phyloP scores from a whole-genome alignment of 2,888 invertebrate species.

The Zygothrica quintamaculata region DNA sequence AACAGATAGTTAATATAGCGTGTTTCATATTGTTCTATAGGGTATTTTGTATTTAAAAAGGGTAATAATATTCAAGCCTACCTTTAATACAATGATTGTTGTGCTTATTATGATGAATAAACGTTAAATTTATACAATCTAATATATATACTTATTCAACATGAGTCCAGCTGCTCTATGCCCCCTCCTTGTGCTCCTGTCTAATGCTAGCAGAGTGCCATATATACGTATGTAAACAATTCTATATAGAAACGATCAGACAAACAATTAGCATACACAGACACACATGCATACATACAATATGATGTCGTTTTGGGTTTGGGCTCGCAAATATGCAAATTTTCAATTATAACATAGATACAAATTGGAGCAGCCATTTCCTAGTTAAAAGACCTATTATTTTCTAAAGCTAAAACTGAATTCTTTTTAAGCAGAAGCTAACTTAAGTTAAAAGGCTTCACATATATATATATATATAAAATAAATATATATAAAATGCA shows the following conservation, averaged over 20 bases:
- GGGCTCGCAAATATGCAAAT: constrained; percentile 34
- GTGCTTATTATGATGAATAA: constrained; percentile 4
- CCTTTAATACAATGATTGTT: too few species aligned
- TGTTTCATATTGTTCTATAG: too few species aligned
- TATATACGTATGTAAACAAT: constrained; percentile 1
- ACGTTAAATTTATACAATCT: neutral
- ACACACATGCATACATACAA: neutral
- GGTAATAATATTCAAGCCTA: too few species aligned
- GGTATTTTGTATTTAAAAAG: too few species aligned
- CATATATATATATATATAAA: too few species aligned
- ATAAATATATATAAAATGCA: constrained; percentile 31
- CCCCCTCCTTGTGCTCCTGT: neutral
- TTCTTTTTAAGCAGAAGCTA: constrained; percentile 10
- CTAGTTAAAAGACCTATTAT: constrained; percentile 7
- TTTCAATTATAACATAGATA: constrained; percentile 11
- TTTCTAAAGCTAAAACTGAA: constrained; percentile 2
- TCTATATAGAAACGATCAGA: neutral
- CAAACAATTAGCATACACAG: neutral
- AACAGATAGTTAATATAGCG: too few species aligned
- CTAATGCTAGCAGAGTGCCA: neutral
- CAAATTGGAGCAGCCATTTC: constrained; percentile 23
- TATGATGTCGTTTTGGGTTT: constrained; percentile 5
- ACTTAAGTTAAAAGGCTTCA: constrained; percentile 20
- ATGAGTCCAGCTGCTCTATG: constrained; percentile 26
- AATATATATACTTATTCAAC: constrained; percentile 5